Percentiles rank a stretch among this genome's conserved stretches.
Evolutionary conservation across 2,888 invertebrate genomes (phyloP).

Genomic region (Tubulanus polymorphus): DNA sequence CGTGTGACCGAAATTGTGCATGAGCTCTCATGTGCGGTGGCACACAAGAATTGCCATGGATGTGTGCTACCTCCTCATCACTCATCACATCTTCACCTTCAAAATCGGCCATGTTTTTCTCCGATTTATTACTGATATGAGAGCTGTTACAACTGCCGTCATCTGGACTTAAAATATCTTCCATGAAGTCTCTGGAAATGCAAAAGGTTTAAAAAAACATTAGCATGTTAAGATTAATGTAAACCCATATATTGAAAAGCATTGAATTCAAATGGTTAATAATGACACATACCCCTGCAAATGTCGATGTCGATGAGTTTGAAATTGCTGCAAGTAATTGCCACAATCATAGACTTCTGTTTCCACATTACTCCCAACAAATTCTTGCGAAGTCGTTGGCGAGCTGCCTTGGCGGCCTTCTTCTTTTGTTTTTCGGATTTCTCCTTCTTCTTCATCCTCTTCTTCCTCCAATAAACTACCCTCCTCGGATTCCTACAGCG

Average conservation of each 20-base stretch:
- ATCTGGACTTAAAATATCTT: conserved; percentile 58
- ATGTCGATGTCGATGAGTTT: conserved; percentile 13
- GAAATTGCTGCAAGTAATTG: conserved; percentile 17
- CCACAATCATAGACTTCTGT: conserved; percentile 37
- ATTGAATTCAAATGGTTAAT: not conserved
- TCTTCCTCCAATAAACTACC: not conserved
- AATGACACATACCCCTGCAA: conserved; percentile 18
- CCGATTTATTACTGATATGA: conserved; percentile 85
- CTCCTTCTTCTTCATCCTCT: not conserved
- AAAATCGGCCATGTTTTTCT: conserved; percentile 90
- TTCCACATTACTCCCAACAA: conserved; percentile 24
- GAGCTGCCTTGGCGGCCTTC: not conserved
- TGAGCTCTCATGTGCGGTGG: conserved; percentile 30
- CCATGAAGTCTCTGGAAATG: conserved; percentile 61
- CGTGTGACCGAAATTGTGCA: conserved; percentile 33
- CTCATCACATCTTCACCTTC: conserved; percentile 64
- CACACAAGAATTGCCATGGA: conserved; percentile 24
- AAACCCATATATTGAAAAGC: not conserved
- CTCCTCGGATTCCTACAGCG: no score
- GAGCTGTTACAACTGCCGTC: conserved; percentile 82
- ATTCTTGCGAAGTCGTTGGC: not conserved
- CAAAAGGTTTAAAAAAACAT: not conserved
- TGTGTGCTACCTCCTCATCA: conserved; percentile 47
- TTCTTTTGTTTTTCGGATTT: not conserved
- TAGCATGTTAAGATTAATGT: no score